Conservation (phyloP, 1,140 invertebrate species). For the Scaptomyza pallida region DNA sequence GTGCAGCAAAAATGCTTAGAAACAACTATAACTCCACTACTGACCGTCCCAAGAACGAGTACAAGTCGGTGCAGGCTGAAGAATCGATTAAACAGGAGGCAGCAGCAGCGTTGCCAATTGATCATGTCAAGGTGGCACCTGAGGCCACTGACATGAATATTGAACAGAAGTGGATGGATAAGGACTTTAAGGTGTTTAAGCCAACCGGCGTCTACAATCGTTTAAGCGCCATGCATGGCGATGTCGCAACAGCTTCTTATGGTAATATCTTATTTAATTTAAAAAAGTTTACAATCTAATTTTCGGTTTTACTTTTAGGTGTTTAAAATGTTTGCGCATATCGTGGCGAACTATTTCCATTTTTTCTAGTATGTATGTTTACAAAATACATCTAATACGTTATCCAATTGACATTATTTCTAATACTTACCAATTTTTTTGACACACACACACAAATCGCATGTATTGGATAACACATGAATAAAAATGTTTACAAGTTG, state of each 20-base stretch:
- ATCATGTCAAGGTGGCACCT: background rate
- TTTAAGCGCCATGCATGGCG: conserved; percentile 16
- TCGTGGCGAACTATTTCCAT: conserved; percentile 1
- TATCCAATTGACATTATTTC: background rate
- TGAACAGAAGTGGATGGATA: conserved; percentile 53
- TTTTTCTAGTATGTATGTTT: background rate
- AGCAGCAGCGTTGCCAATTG: background rate
- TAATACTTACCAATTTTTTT: background rate
- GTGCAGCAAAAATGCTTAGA: conserved; percentile 10
- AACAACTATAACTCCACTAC: conserved; percentile 15
- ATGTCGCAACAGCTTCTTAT: conserved; percentile 36
- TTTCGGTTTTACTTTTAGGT: conserved; percentile 32
- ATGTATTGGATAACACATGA: conserved; percentile 10
- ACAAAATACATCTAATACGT: background rate
- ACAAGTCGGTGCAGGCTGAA: conserved; percentile 36
- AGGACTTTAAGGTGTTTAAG: conserved; percentile 57
- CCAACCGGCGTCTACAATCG: conserved; percentile 38
- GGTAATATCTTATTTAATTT: conserved; percentile 25
- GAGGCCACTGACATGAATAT: conserved; percentile 5
- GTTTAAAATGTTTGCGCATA: conserved; percentile 35
- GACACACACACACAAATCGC: background rate
- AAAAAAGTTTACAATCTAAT: background rate
- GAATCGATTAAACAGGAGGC: conserved; percentile 14
- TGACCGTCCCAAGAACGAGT: conserved; percentile 45
- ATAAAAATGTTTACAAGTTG: conserved; percentile 28